Evolutionary conservation across 2,888 invertebrate species (phyloP).

Genomic region (Polydrusus pterygomalis): DNA sequence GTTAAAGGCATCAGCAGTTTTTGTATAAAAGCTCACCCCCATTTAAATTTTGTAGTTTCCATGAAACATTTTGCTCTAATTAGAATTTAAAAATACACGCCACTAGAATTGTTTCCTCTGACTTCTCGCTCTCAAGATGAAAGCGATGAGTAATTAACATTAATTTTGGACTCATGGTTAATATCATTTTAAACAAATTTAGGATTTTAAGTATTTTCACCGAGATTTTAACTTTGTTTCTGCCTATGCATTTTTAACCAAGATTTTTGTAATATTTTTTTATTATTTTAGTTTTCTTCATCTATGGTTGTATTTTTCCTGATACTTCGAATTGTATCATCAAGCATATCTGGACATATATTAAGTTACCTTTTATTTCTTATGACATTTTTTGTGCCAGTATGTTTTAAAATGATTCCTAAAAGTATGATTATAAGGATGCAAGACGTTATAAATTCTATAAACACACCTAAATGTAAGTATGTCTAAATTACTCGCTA

Average conservation of each 20-base stretch:
- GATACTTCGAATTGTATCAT: conserved; percentile 66
- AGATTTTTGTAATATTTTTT: neutral
- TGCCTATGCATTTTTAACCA: neutral
- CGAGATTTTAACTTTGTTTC: too few relatives aligned
- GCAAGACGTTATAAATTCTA: conserved; percentile 58
- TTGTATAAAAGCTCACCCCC: too few relatives aligned
- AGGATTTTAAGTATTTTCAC: neutral
- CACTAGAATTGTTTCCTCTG: too few relatives aligned
- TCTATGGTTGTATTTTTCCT: conserved; percentile 67
- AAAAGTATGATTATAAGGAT: conserved; percentile 60
- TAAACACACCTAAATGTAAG: conserved; percentile 56
- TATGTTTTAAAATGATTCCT: conserved; percentile 58
- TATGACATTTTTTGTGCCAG: conserved; percentile 64
- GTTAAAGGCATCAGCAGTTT: too few relatives aligned
- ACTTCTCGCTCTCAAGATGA: too few relatives aligned
- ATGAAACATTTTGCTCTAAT: too few relatives aligned
- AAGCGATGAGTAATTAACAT: too few relatives aligned
- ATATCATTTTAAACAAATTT: too few relatives aligned
- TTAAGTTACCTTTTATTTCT: conserved; percentile 64
- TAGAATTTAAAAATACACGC: too few relatives aligned
- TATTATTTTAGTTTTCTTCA: conserved; percentile 69
- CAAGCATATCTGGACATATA: conserved; percentile 67
- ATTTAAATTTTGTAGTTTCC: too few relatives aligned
- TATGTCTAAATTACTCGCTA: too few relatives aligned
- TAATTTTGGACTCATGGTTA: too few relatives aligned